A percentile compares a stretch with the other conserved stretches of the same genome.
Conservation (phyloP, 2,797 vertebrate genomes). For the Sitta carolinensis region DNA sequence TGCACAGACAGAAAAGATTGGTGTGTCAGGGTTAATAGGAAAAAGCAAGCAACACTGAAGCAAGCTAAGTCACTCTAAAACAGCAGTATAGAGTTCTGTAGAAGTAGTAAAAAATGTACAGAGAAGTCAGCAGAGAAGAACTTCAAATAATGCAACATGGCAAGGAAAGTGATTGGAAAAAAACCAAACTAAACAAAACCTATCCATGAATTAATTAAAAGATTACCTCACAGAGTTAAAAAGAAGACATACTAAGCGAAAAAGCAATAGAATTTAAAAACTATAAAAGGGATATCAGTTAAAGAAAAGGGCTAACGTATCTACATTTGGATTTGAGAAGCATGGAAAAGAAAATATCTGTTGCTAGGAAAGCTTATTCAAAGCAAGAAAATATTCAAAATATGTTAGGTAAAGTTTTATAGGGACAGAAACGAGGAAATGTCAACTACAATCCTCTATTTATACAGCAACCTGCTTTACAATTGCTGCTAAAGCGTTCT, state of each 20-base stretch:
- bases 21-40: background rate
- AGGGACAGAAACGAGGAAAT: background rate
- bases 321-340: background rate
- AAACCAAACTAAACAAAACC: background rate
- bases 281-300: background rate
- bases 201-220: conserved; percentile 36
- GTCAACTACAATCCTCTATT: background rate
- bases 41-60: background rate
- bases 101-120: background rate
- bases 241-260: background rate
- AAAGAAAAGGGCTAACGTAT: background rate
- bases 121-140: background rate
- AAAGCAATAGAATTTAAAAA: background rate
- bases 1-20: background rate
- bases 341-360: background rate
- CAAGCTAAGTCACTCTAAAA: background rate
- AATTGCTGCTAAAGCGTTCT: background rate
- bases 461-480: background rate
- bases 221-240: background rate
- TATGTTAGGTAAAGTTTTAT: background rate
- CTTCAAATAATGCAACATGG: background rate
- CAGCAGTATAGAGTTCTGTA: background rate
- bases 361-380: background rate
- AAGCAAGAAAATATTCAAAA: background rate
- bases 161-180: background rate